A percentile compares a stretch with the other conserved stretches of the same genome.
These are phyloP conservation scores for Equus quagga DNA, from an alignment of 2,113 vertebrate species.

Conservation along the genomic window DNA sequence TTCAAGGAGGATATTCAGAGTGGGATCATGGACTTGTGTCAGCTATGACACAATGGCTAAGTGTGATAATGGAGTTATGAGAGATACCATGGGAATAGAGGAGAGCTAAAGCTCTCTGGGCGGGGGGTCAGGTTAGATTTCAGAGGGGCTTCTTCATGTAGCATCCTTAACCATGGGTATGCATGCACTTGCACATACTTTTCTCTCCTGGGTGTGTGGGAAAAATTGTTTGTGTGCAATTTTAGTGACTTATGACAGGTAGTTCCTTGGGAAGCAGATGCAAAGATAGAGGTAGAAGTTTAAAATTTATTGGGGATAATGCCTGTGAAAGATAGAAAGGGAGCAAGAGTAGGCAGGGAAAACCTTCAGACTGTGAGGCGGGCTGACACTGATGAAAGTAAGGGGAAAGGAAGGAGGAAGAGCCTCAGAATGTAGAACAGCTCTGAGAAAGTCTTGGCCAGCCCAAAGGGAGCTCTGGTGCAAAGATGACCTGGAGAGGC, in stretches of 20 bases:
- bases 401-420: not conserved
- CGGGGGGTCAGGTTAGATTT: no score
- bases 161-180: not conserved
- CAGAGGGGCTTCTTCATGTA: not conserved
- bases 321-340: not conserved
- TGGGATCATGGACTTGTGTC: not conserved
- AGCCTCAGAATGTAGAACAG: not conserved
- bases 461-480: no score
- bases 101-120: not conserved
- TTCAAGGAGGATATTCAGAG: not conserved
- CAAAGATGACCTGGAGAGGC: not conserved
- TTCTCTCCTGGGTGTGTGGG: not conserved
- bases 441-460: not conserved
- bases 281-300: not conserved
- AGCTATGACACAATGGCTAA: not conserved
- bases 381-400: not conserved
- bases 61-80: not conserved
- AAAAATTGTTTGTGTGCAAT: not conserved
- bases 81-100: accelerated
- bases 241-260: not conserved
- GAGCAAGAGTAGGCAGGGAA: not conserved
- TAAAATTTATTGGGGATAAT: not conserved
- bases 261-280: not conserved
- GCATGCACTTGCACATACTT: accelerated
- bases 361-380: not conserved